Evolutionary conservation across 1,140 invertebrate genomes (phyloP).

Genomic region (Leptoteleia sp.): DNA sequence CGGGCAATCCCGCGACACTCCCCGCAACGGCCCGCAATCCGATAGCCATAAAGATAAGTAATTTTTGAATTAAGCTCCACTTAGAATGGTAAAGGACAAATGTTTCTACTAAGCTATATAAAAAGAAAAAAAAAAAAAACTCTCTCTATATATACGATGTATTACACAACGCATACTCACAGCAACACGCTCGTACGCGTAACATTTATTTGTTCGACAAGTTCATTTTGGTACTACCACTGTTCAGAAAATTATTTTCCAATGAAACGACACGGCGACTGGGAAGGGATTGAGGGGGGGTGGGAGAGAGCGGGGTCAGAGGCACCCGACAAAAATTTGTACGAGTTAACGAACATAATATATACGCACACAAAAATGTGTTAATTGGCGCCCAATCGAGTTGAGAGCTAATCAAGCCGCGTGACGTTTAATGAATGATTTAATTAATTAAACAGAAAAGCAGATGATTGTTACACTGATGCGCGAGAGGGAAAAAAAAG

Average conservation of each 20-base stretch:
- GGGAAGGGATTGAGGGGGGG: too few species aligned
- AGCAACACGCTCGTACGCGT: constrained; percentile 25
- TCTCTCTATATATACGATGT: constrained; percentile 36
- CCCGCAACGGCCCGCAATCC: constrained; percentile 34
- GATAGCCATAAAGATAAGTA: constrained; percentile 63
- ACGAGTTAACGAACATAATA: constrained; percentile 53
- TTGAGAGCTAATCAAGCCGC: constrained; percentile 56
- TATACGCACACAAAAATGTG: constrained; percentile 52
- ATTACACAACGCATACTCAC: constrained; percentile 12
- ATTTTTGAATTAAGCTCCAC: constrained; percentile 62
- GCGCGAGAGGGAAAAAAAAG: too few species aligned
- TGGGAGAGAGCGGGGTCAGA: background rate
- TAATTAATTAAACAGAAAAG: constrained; percentile 60
- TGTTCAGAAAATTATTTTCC: constrained; percentile 46
- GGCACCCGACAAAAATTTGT: too few species aligned
- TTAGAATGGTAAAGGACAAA: constrained; percentile 58
- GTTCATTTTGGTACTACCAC: constrained; percentile 48
- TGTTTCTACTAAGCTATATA: constrained; percentile 65
- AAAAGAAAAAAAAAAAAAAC: too few species aligned
- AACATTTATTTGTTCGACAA: constrained; percentile 51
- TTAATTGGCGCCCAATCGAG: constrained; percentile 58
- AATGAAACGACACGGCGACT: too few species aligned
- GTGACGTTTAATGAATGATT: constrained; percentile 63
- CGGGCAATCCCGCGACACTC: constrained; percentile 45
- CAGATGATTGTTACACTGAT: constrained; percentile 52